These are phyloP conservation scores for Scomberomorus guttatus DNA, from an alignment of 2,797 vertebrate species.

Conservation along the genomic window DNA sequence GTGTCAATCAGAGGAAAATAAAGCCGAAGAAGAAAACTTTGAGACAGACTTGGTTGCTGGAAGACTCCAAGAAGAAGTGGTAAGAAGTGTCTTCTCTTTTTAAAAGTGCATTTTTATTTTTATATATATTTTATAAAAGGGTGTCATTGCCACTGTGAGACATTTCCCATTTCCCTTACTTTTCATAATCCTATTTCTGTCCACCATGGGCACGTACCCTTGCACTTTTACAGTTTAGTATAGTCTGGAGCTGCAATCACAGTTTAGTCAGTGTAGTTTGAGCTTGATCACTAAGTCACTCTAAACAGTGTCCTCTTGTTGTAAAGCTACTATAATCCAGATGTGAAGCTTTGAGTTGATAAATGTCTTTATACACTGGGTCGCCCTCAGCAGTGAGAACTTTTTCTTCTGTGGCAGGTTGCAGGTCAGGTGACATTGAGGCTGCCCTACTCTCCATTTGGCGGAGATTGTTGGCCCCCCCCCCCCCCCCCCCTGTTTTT, in stretches of 20 bases:
- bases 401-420: no score
- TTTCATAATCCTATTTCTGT: neutral
- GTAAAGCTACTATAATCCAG: no score
- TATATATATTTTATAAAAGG: neutral
- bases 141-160: neutral
- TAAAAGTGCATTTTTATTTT: neutral
- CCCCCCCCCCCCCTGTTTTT: no score
- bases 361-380: no score
- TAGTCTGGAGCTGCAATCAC: no score
- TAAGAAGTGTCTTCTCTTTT: slow-evolving; percentile 70
- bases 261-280: no score
- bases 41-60: slow-evolving; percentile 89
- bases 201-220: no score
- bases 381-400: no score
- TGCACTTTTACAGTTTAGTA: no score
- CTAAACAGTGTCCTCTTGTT: no score
- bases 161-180: neutral
- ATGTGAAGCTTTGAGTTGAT: no score
- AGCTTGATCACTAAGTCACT: no score
- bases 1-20: slow-evolving; percentile 88
- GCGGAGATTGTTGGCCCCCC: neutral
- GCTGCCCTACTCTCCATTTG: neutral
- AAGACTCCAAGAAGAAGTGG: slow-evolving; percentile 95
- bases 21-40: slow-evolving; percentile 86
- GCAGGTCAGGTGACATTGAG: neutral